phyloP scores from a whole-genome alignment of 2,113 vertebrate species.

The Crotophaga sulcirostris region DNA sequence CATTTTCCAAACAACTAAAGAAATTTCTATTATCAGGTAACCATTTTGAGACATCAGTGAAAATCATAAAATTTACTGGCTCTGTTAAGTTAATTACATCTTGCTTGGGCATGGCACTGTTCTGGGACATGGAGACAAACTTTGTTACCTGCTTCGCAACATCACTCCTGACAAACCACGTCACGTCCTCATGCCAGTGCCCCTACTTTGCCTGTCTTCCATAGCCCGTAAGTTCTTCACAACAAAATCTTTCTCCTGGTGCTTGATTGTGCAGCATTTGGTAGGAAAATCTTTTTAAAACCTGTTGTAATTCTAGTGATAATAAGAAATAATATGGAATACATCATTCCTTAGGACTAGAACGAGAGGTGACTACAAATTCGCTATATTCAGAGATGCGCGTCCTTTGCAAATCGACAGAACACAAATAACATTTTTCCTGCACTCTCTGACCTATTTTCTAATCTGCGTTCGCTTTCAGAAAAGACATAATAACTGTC shows the following conservation, averaged over 20 bases:
- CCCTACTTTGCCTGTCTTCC: background rate
- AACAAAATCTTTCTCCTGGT: background rate
- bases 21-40: background rate
- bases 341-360: background rate
- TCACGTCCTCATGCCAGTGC: background rate
- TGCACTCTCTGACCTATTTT: constrained; percentile 48
- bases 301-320: background rate
- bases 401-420: constrained; percentile 18
- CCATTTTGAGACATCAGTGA: background rate
- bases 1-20: background rate
- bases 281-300: background rate
- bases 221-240: background rate
- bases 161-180: background rate
- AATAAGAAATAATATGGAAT: background rate
- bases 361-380: background rate
- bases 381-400: background rate
- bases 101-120: background rate
- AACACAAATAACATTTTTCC: constrained; percentile 31
- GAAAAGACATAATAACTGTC: constrained; percentile 50
- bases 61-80: background rate
- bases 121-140: background rate
- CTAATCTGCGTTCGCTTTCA: constrained; percentile 51
- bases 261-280: background rate
- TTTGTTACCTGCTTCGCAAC: background rate
- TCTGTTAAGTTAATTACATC: background rate